A percentile compares a stretch with the other conserved stretches of the same genome.
These are phyloP conservation scores for Arothron firmamentum DNA, from an alignment of 2,113 vertebrate genomes.

Conservation along the genomic window DNA sequence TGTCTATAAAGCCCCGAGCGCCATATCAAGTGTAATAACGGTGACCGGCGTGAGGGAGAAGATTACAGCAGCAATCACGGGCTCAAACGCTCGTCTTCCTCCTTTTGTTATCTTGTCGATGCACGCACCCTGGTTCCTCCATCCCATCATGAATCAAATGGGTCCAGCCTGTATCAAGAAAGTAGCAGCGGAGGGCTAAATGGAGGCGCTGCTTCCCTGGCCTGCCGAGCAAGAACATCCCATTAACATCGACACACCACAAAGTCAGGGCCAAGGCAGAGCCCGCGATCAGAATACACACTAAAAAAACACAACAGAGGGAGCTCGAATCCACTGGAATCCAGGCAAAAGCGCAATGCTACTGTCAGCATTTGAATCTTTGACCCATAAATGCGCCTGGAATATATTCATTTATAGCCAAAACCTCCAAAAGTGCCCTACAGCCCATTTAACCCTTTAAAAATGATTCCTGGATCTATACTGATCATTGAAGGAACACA, in stretches of 20 bases:
- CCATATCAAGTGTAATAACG: constrained; percentile 70
- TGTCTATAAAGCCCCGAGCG: constrained; percentile 66
- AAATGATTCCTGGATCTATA: too few species aligned
- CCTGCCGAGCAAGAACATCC: background rate
- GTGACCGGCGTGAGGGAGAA: constrained; percentile 61
- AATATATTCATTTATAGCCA: background rate
- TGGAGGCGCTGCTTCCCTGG: background rate
- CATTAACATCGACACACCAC: background rate
- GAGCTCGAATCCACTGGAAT: too few species aligned
- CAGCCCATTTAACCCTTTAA: too few species aligned
- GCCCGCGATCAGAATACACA: background rate
- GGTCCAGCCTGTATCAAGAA: background rate
- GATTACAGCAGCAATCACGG: constrained; percentile 62
- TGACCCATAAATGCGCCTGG: too few species aligned
- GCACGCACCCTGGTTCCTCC: constrained; percentile 15
- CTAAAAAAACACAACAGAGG: background rate
- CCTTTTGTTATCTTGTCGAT: constrained; percentile 12
- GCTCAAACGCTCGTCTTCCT: constrained; percentile 10
- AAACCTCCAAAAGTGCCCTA: too few species aligned
- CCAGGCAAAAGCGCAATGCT: too few species aligned
- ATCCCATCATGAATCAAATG: constrained; percentile 11
- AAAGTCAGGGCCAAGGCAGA: background rate
- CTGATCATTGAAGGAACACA: too few species aligned
- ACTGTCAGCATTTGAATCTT: too few species aligned
- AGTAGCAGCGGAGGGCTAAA: background rate